Evolutionary conservation across 2,797 vertebrate species (phyloP).

Genomic region (Antrozous pallidus): DNA sequence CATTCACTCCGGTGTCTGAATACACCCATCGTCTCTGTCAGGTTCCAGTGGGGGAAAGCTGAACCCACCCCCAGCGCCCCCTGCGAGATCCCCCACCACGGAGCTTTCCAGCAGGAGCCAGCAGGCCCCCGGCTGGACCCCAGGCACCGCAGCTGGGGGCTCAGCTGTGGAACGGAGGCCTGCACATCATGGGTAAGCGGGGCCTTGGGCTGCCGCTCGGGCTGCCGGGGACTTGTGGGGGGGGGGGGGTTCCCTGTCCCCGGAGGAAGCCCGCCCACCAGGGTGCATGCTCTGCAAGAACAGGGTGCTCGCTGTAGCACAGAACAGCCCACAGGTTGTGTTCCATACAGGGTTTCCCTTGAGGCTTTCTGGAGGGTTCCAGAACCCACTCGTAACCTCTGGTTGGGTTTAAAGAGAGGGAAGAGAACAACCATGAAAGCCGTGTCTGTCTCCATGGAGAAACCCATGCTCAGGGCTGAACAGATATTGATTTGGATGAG

Average conservation of each 20-base stretch:
- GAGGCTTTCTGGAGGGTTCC: not conserved
- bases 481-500: not conserved
- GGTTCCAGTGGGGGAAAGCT: slow-evolving; percentile 84
- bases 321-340: not conserved
- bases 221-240: rapidly evolving
- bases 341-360: not conserved
- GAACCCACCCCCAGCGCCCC: slow-evolving; percentile 92
- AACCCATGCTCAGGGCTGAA: not conserved
- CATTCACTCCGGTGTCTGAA: not conserved
- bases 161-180: slow-evolving; percentile 87
- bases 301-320: not conserved
- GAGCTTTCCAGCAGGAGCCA: slow-evolving; percentile 92
- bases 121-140: slow-evolving; percentile 82
- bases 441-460: not conserved
- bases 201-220: rapidly evolving
- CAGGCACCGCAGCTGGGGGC: slow-evolving; percentile 67
- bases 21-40: slow-evolving; percentile 41
- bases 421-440: not conserved
- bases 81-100: slow-evolving; percentile 92
- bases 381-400: not conserved
- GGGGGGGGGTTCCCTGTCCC: not conserved
- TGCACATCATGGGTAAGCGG: slow-evolving; percentile 86
- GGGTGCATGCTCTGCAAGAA: rapidly evolving
- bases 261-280: too few relatives aligned
- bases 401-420: not conserved